Evolutionary conservation across 2,113 vertebrate genomes (phyloP).

Genomic region (Camarhynchus parvulus): DNA sequence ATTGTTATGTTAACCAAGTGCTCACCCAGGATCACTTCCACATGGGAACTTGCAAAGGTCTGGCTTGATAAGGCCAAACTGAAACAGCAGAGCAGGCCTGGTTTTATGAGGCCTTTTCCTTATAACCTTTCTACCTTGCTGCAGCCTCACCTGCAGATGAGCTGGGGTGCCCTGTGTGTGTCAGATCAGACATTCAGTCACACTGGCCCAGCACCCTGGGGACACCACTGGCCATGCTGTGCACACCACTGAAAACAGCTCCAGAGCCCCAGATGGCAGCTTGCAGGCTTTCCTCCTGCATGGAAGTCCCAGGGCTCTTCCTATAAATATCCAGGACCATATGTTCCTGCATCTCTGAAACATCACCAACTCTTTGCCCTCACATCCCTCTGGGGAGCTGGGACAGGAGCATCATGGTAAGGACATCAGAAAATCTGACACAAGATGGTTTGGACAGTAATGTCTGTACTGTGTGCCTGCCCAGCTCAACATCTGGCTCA

Average conservation of each 20-base stretch:
- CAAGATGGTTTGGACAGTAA: neutral
- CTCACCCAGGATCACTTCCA: neutral
- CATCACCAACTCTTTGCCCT: neutral
- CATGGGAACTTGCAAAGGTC: neutral
- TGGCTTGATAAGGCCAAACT: neutral
- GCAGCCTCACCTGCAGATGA: neutral
- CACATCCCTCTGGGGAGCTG: neutral
- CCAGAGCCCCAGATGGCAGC: conserved; percentile 5
- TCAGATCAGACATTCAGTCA: neutral
- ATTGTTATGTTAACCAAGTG: neutral
- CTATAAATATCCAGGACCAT: conserved; percentile 28
- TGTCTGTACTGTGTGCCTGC: neutral
- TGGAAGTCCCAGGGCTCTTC: conserved; percentile 2
- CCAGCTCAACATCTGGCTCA: neutral
- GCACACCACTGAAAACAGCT: neutral
- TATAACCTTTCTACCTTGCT: neutral
- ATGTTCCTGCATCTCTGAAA: neutral
- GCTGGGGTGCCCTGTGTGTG: neutral
- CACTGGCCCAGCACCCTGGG: neutral
- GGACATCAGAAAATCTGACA: neutral
- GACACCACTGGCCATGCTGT: neutral
- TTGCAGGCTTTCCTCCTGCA: neutral
- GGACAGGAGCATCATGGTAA: neutral
- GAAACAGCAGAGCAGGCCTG: neutral
- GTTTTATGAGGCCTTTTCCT: neutral